Base-by-base conservation (phyloP, 2,113 vertebrate species). In the Protobothrops mucrosquamatus region DNA sequence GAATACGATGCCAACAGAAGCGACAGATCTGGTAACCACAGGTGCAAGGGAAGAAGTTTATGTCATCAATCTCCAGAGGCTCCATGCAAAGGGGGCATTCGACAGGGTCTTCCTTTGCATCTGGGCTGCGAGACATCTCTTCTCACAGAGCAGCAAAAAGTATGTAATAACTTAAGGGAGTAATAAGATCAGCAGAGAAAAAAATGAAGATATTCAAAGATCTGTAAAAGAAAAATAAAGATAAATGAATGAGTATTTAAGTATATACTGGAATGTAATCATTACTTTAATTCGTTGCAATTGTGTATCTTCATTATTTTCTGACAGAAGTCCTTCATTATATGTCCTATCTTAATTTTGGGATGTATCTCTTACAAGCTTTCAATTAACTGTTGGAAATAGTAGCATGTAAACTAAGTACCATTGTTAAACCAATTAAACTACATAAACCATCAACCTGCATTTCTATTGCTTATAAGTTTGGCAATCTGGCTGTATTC, bases 61-160 rank as follows among this genome's bases (percentile, higher is more conserved):
- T 99, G 94, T 99, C 99, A 94, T 99, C 99, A 91, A 99, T 99
- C 97, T 99, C 99, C 97, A 99, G 97, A 43, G 99, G 99, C 95
- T 99, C 99, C 99, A 99, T 99, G 98, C 99, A 99, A 97, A 99
- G 98, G 94, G 99, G 99, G 97, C 99, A 99, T 98, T 99, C 99
- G 98, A 99, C 99, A 97, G 98, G 98, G 97, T 99, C 99, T 97
- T 99, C 99, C 97, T 99, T 99, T 95, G 98, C 98, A 94, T 99
- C 99, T 94, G 99, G 99, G 98, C 99, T 99, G 98, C 98, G 98
- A 98, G 99, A 99, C 99, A 99, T 99, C 95, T 98, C 98, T 93
- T 96, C 97, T 96, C 95, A 57, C 97, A 98, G 95, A 98, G 98
- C 97, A 97, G 97, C 96, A 98, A 98, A 91, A 92, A 97, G 97